Base-by-base conservation (phyloP, 2,797 vertebrate genomes). In the Spinibarbus caldwelli region DNA sequence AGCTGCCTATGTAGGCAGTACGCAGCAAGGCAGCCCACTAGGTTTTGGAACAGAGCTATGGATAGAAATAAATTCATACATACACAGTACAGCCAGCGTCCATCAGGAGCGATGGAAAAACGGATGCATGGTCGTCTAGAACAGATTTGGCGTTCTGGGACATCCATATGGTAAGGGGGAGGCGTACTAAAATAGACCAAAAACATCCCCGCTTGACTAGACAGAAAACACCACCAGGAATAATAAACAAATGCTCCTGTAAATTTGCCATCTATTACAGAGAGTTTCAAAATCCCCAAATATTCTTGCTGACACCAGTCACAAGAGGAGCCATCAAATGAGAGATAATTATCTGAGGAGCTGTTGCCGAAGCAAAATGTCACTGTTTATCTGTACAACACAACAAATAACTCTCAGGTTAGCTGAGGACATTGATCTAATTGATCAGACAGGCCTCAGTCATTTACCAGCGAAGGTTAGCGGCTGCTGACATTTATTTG, bases 401-500 rank as follows among this genome's bases (percentile, higher is more conserved):
- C 77, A 91, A 92, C 89, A 92, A 91, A 90, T 83, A 89, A 87
- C 73, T 85, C 72, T 67, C 90, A 92, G 93, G 92, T 92, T 92
- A 90, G 89, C 82, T 70, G 45, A 86, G 87, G 78, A 72, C 34
- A 86, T 54, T 34, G 82, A 85, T 86, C 87, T 89, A 87, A 92
- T 91, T 92, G 94, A 93, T 94, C 92, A 90, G 90, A 92, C 87
- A 89, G 86, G 85, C 79, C 66, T 82, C 89, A 52, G 85, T 83
- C 81, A 52, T 87, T 91, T 89, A 77, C 90, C 47, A 67, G 77
- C 88, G 90, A 93, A 91, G 90, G 92, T 91, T 92, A 92, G 90
- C 84, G 77, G 90, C 89, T 84, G 86, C 89, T 93, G 91, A 91
- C 92, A 94, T 94, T 94, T 93, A 90, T 94, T 91, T 85, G 76